Base-by-base conservation (phyloP, 2,113 vertebrate genomes). In the Leucopsar rothschildi region DNA sequence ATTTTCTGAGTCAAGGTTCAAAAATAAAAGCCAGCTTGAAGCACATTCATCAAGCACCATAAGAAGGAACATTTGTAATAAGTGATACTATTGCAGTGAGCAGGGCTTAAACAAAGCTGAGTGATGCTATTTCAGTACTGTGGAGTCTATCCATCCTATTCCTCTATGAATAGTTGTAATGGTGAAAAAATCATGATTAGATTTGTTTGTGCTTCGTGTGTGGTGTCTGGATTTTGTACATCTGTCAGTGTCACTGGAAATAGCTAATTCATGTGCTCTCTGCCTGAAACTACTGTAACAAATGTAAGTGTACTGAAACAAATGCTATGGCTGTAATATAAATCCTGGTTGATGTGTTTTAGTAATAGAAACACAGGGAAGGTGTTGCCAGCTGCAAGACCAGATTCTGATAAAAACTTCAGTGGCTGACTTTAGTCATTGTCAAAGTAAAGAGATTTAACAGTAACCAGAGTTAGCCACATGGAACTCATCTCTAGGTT, bases 191-290 rank as follows among this genome's bases (percentile, higher is more conserved):
- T 20, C 23, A 44, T 11, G 5, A 61, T 93, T 78, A 47, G 27
- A 56, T 84, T 73, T 86, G 20, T 57, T 50, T 83, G 65, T 76
- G 59, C 52, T 73, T 88, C 1, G 0, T 86, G 50, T 95, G 80
- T 45, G 42, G 47, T 70, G 25, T 39, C 56, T 83, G 64, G 39
- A n/a, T 60, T 88, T 71, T 78, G 69, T 65, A 45, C 72, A 78
- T 91, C 61, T 79, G 40, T 88, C 80, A 19, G 27, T 61, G 49
- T 68, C 86, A 91, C 40, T 88, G 69, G 60, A 94, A 97, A 91
- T 31, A 60, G 52, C 37, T 92, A 86, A 91, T 91, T 88, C 52
- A 83, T 88, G 64, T 68, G 44, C 63, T 86, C n/a, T 70, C 64
- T 93, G 83, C 57, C 86, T 82, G 80, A 84, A 88, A 84, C 22